Conservation (phyloP, 2,888 invertebrate species). For the Pyrrhosoma nymphula region DNA sequence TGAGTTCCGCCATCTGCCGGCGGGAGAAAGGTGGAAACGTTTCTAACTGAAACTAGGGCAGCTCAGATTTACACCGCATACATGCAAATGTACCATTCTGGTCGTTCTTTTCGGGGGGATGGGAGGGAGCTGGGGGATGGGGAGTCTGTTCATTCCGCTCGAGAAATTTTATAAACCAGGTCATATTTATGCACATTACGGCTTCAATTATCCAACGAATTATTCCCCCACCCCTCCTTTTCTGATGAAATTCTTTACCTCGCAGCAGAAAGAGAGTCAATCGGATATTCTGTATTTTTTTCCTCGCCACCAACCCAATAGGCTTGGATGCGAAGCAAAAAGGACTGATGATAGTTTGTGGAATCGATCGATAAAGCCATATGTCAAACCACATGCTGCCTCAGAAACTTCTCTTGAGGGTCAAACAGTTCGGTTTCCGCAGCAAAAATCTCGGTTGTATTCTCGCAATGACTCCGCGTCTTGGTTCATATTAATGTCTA, state of each 20-base stretch:
- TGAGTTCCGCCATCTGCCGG: slow-evolving; percentile 19
- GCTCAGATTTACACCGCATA: slow-evolving; percentile 40
- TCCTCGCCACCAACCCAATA: neutral
- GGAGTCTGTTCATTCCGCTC: neutral
- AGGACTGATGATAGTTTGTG: neutral
- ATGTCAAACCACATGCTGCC: neutral
- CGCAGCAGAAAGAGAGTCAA: neutral
- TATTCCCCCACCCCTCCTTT: neutral
- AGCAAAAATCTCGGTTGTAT: neutral
- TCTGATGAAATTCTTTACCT: neutral
- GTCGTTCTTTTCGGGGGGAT: neutral
- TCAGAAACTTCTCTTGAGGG: neutral
- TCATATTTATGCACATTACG: slow-evolving; percentile 28
- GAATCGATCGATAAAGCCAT: neutral
- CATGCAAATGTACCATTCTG: slow-evolving; percentile 30
- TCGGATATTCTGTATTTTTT: neutral
- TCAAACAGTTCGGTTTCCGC: neutral
- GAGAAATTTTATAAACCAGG: slow-evolving; percentile 33
- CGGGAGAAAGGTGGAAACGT: neutral
- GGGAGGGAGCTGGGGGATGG: neutral
- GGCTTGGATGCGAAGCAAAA: neutral
- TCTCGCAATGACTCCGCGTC: neutral
- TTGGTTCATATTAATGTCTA: neutral
- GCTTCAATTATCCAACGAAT: neutral
- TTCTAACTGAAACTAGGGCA: slow-evolving; percentile 5